Evolutionary conservation across 2,113 vertebrate species (phyloP).

Genomic region (Piliocolobus tephrosceles): DNA sequence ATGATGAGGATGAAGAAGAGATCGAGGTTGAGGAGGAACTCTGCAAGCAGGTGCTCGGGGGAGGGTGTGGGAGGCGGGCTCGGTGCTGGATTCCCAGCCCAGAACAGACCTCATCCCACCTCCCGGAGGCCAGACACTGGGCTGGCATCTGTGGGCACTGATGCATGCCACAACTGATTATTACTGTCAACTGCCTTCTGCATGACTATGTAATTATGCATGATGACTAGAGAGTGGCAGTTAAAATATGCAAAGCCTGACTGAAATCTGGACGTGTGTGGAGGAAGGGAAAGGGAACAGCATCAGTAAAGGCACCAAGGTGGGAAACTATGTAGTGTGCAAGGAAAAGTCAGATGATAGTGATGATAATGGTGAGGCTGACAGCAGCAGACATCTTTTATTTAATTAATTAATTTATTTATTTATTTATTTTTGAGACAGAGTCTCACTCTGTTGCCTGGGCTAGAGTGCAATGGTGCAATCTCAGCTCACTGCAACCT

Average conservation of each 20-base stretch:
- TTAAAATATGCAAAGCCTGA: neutral
- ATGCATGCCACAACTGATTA: neutral
- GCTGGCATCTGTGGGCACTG: neutral
- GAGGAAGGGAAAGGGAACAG: neutral
- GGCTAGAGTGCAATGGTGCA: too few relatives aligned
- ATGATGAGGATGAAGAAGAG: slow-evolving; percentile 82
- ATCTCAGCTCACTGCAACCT: too few relatives aligned
- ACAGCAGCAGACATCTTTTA: neutral
- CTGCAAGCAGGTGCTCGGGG: slow-evolving; percentile 77
- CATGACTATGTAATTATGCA: neutral
- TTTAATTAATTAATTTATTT: fast-evolving
- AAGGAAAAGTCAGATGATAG: too few relatives aligned
- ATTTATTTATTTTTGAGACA: too few relatives aligned
- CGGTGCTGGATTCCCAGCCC: neutral
- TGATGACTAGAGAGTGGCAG: fast-evolving
- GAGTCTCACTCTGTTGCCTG: too few relatives aligned
- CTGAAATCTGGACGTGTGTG: neutral
- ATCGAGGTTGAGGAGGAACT: slow-evolving; percentile 85
- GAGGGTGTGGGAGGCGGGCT: neutral
- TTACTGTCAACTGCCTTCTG: fast-evolving
- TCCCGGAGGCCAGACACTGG: neutral
- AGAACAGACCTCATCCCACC: neutral
- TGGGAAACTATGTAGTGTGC: too few relatives aligned
- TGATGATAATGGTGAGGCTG: too few relatives aligned
- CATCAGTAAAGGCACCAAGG: neutral